Evolutionary conservation across 2,113 vertebrate genomes (phyloP).

Genomic region (Piprites chloris): DNA sequence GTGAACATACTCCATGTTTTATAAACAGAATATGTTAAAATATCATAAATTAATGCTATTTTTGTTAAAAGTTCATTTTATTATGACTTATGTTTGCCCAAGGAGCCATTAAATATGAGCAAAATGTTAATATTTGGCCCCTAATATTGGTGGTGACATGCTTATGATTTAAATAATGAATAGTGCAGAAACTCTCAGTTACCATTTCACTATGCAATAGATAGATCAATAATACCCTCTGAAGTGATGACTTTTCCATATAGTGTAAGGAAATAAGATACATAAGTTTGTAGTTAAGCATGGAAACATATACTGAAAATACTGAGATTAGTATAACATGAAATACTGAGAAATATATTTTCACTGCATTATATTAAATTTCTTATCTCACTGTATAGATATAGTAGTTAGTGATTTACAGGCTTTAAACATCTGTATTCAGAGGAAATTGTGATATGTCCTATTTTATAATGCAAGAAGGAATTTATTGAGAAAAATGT

Average conservation of each 20-base stretch:
- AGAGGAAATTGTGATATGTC: background rate
- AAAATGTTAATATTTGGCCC: background rate
- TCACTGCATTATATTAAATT: background rate
- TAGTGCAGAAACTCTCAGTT: background rate
- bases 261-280: background rate
- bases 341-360: background rate
- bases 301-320: background rate
- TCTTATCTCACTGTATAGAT: background rate
- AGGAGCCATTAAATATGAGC: background rate
- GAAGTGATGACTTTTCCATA: background rate
- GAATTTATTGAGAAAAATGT: background rate
- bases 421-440: background rate
- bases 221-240: background rate
- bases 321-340: background rate
- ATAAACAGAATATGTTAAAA: background rate
- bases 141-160: background rate
- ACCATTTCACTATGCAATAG: background rate
- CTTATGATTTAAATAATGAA: background rate
- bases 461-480: background rate
- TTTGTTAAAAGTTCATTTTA: background rate
- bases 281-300: background rate
- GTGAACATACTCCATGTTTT: background rate
- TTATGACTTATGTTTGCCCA: background rate
- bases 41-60: background rate
- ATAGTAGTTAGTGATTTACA: background rate